Evolutionary conservation across 2,888 invertebrate species (phyloP), one percentile per base, ranked within the genome.

Genomic region (Aspidiotus rigidus): DNA sequence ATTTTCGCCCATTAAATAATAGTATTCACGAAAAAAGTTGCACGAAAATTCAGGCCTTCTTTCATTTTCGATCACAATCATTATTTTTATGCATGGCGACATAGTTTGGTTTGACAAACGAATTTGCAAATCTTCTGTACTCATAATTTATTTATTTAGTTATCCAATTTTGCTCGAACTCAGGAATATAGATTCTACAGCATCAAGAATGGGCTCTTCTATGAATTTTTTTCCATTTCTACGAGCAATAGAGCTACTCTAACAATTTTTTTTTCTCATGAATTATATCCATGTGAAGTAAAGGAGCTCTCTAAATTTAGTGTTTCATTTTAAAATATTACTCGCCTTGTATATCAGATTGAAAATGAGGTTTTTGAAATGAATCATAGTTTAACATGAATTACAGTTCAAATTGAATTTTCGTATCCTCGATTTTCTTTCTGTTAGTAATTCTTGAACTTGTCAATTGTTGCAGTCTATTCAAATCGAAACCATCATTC

Each of bases 401-500:
- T n/a, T n/a, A n/a, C 41, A 41, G 64, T 54, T 5, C 53, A 39
- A 62, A 40, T 41, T 55, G 28, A 60, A 13, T 56, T n/a, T 28
- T 7, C 54, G 8, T 2, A 49, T 42, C 10, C n/a, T 10, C 13
- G 49, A 44, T 49, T 41, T 9, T 3, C 42, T 62, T 62, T 62
- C 15, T 7, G 7, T 11, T 13, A 15, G 53, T 53, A 28, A 41
- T 3, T 7, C 39, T 5, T 15, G 1, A 2, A 6, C n/a, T n/a
- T 28, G 15, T 56, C 11, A 57, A 49, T 42, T 10, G 2, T 5
- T 42, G 15, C 13, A 67, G 67, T 60, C 40, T 42, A 49, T 42
- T 10, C 42, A 60, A 39, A 60, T 41, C 7, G 67, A 59, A 67
- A 67, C 67, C 1, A 60, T 42, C 1, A 15, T 60, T 7, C 17